Base-by-base conservation (phyloP, 1,140 invertebrate genomes). In the Lerema accius region DNA sequence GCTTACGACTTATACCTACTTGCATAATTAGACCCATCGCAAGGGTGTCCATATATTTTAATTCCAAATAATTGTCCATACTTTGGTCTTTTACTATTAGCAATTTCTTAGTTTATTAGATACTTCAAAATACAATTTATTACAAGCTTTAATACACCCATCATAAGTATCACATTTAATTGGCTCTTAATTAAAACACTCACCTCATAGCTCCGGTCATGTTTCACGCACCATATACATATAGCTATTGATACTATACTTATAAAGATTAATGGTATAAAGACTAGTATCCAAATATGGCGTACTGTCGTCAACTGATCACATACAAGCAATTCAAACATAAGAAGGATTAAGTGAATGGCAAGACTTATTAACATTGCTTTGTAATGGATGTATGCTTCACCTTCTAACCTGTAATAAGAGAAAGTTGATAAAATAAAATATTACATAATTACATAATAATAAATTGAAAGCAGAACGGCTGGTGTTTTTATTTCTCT, bases 151-250 rank as follows among this genome's bases (percentile, higher is more conserved):
- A n/a, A n/a, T n/a, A n/a, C n/a, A n/a, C n/a, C n/a, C n/a, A n/a
- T n/a, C n/a, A n/a, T n/a, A n/a, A n/a, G n/a, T n/a, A n/a, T n/a
- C n/a, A n/a, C n/a, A n/a, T n/a, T n/a, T n/a, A n/a, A n/a, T n/a
- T n/a, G n/a, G n/a, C n/a, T n/a, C n/a, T 51, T 17, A 26, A 60
- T 50, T 42, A 32, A 64, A n/a, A n/a, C 17, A 69, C 91, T 85
- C 90, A 96, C 96, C 93, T 99, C 98, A 93, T 99, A 99, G 26
- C 97, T 97, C 45, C 98, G 93, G 84, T 99, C 98, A 91, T 99
- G 97, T 92, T 99, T 99, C 0, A 99, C 96, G 66, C 98, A 97
- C 98, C 98, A 99, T 75, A 99, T 97, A 85, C 98, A 99, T 32
- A 99, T 97, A 10, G 97, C 97, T 73, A 99, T 98, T 45, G 98